Evolutionary conservation across 2,797 vertebrate species (phyloP).

Genomic region (Peromyscus melanophrys): DNA sequence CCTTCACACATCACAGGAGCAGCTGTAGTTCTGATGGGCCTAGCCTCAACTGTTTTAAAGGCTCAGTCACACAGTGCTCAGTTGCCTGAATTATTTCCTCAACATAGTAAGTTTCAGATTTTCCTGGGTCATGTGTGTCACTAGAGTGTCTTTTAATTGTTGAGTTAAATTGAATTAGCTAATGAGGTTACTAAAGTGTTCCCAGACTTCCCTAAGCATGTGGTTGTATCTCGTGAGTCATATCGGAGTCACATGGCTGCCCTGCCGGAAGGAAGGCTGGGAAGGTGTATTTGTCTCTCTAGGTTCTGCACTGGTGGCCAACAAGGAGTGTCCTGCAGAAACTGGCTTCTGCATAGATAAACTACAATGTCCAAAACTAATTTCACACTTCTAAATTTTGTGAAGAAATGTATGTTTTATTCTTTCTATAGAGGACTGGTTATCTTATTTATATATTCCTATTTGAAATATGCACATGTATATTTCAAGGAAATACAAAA

Average conservation of each 20-base stretch:
- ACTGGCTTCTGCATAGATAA: background rate
- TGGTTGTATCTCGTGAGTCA: background rate
- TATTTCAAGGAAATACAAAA: constrained; percentile 7
- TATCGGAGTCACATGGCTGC: background rate
- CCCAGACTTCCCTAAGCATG: background rate
- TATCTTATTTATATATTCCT: constrained; percentile 9
- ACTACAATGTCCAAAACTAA: background rate
- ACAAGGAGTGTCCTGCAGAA: background rate
- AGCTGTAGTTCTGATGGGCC: constrained; percentile 10
- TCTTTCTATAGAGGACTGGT: constrained; percentile 45
- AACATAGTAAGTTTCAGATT: constrained; percentile 22
- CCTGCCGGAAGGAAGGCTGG: background rate
- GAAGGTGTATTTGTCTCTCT: background rate
- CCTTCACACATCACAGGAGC: background rate
- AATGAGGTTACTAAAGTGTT: background rate
- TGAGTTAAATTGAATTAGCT: background rate
- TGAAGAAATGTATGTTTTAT: background rate
- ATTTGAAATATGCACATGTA: constrained; percentile 28
- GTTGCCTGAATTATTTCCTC: constrained; percentile 25
- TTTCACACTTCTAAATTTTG: constrained; percentile 13
- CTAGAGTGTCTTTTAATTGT: constrained; percentile 10
- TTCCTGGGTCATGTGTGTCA: background rate
- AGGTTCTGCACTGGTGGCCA: background rate
- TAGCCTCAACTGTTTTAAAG: constrained; percentile 21
- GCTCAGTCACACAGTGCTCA: background rate